Evolutionary conservation across 2,113 vertebrate genomes (phyloP).

Genomic region (Thymallus thymallus): DNA sequence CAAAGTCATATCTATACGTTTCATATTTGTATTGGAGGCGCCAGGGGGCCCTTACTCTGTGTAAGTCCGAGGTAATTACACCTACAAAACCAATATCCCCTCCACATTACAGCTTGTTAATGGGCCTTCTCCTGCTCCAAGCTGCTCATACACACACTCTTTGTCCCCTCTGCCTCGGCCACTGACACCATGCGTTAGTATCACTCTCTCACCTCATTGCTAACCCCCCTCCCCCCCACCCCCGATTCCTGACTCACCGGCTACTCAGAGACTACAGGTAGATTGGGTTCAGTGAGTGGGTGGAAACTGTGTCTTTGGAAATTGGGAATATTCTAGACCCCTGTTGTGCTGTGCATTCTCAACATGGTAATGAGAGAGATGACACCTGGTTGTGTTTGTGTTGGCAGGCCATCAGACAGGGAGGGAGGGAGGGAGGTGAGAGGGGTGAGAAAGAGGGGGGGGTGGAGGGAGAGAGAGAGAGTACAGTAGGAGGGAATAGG

Average conservation of each 20-base stretch:
- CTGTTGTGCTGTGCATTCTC: not conserved
- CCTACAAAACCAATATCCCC: constrained; percentile 72
- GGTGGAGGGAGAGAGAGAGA: not conserved
- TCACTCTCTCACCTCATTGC: constrained; percentile 55
- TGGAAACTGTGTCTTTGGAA: not conserved
- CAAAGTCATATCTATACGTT: constrained; percentile 70
- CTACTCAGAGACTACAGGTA: not conserved
- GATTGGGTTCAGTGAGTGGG: not conserved
- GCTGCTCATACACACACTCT: constrained; percentile 37
- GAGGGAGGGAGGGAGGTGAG: not conserved
- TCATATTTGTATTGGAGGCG: constrained; percentile 71
- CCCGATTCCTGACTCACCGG: constrained; percentile 3
- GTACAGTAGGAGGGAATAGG: too few species aligned
- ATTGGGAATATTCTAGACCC: not conserved
- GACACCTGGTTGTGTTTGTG: constrained; percentile 13
- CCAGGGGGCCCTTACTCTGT: constrained; percentile 61
- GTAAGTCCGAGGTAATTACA: constrained; percentile 71
- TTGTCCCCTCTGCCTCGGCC: constrained; percentile 55
- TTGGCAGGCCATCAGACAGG: constrained; percentile 3
- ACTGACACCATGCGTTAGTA: constrained; percentile 69
- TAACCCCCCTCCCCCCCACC: constrained; percentile 19
- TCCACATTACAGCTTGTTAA: constrained; percentile 68
- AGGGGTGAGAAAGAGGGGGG: too few species aligned
- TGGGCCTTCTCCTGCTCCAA: constrained; percentile 47
- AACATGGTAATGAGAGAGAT: constrained; percentile 6